These are phyloP conservation scores for Piscicola geometra DNA, from an alignment of 2,888 invertebrate genomes.

Conservation along the genomic window DNA sequence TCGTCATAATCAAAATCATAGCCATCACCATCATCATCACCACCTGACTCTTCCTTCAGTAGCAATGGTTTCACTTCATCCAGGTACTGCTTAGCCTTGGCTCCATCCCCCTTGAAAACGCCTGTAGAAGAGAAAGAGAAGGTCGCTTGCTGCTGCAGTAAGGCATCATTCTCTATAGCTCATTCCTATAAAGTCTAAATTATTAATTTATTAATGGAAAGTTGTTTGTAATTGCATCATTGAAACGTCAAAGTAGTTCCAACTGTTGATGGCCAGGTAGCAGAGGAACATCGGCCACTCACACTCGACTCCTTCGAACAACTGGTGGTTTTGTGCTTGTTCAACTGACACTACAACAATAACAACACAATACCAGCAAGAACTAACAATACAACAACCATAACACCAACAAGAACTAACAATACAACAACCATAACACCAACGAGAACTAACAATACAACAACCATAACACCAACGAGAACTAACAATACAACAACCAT, in stretches of 20 bases:
- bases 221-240: no score
- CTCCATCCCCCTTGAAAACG: conserved; percentile 64
- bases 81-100: conserved; percentile 88
- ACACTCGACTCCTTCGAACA: conserved; percentile 90
- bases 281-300: conserved; percentile 97
- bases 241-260: conserved; percentile 42
- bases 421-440: no score
- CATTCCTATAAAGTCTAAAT: no score
- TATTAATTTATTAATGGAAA: no score
- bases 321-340: conserved; percentile 56
- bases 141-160: no score
- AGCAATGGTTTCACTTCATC: conserved; percentile 74
- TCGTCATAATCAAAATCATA: background rate
- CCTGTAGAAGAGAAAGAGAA: no score
- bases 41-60: conserved; percentile 47
- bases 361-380: conserved; percentile 12
- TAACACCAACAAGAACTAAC: no score
- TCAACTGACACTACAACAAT: background rate
- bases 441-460: background rate
- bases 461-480: no score
- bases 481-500: no score
- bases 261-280: conserved; percentile 90
- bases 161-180: no score
- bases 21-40: background rate
- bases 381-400: background rate